These are phyloP conservation scores for Philopedon plagiatum DNA, from an alignment of 2,888 invertebrate genomes.

Conservation along the genomic window DNA sequence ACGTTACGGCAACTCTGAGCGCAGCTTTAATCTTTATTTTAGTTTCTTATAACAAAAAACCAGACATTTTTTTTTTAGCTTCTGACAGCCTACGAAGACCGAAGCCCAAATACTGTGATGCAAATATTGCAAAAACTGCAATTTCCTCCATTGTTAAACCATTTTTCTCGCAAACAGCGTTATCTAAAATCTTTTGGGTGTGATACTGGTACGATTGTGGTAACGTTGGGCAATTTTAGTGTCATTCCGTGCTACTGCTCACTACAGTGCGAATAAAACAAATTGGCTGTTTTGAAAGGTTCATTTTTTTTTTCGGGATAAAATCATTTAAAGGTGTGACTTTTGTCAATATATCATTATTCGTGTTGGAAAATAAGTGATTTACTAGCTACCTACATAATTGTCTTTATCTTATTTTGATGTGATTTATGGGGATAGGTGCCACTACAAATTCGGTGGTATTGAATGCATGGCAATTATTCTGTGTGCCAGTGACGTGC, in stretches of 20 bases:
- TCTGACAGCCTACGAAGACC: no score
- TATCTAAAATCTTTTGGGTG: constrained; percentile 26
- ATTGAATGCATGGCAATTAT: no score
- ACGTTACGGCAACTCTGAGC: no score
- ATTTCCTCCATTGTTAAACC: constrained; percentile 5
- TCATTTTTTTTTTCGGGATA: neutral
- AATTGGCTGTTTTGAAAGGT: constrained; percentile 20
- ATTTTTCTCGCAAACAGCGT: constrained; percentile 8
- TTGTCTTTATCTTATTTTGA: neutral
- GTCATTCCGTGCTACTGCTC: constrained; percentile 18
- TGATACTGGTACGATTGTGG: constrained; percentile 6
- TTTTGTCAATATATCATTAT: constrained; percentile 6
- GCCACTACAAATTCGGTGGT: neutral
- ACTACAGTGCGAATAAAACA: constrained; percentile 13
- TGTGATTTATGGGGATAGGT: neutral
- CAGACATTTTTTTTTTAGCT: no score
- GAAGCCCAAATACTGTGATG: no score
- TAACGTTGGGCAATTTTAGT: constrained; percentile 7
- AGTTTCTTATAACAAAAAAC: no score
- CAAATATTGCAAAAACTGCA: neutral
- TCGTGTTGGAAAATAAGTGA: neutral
- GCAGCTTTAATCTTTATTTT: no score
- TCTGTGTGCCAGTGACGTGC: no score
- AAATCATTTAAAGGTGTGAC: constrained; percentile 7
- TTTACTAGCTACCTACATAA: neutral